Conservation (phyloP, 2,797 vertebrate genomes). For the Phyllotis vaccarum region DNA sequence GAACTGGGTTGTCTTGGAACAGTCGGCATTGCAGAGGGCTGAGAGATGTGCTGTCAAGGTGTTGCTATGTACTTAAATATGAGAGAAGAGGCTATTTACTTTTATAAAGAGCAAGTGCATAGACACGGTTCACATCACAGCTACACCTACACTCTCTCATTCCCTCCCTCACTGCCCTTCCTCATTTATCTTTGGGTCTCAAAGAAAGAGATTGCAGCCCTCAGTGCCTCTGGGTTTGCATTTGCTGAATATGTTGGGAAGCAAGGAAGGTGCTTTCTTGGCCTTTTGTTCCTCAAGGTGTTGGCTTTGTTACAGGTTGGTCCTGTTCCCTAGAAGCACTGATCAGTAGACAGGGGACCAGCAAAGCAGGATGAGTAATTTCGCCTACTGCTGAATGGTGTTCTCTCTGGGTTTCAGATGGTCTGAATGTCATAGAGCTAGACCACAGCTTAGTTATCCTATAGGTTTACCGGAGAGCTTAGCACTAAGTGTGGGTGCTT, state of each 20-base stretch:
- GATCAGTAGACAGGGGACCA: background rate
- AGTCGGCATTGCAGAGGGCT: slow-evolving; percentile 14
- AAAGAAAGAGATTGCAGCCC: background rate
- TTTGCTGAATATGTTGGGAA: background rate
- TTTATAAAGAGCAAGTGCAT: background rate
- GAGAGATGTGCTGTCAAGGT: background rate
- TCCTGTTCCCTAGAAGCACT: background rate
- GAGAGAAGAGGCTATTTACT: background rate
- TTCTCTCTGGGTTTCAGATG: background rate
- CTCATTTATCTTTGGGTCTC: background rate
- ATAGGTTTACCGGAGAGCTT: background rate
- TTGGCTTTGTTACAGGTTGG: background rate
- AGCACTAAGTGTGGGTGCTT: background rate
- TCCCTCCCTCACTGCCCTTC: background rate
- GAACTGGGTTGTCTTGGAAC: slow-evolving; percentile 16
- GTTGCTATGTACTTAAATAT: background rate
- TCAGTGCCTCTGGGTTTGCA: background rate
- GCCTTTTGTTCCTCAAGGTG: background rate
- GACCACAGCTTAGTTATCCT: background rate
- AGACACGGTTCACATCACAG: background rate
- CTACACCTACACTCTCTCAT: background rate
- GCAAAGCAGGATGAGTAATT: background rate
- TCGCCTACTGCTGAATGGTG: background rate
- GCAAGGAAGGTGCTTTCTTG: background rate
- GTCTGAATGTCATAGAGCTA: background rate